Evolutionary conservation across 1,140 invertebrate genomes (phyloP), one percentile per base, ranked within the genome.

Genomic region (Oryzaephilus surinamensis): DNA sequence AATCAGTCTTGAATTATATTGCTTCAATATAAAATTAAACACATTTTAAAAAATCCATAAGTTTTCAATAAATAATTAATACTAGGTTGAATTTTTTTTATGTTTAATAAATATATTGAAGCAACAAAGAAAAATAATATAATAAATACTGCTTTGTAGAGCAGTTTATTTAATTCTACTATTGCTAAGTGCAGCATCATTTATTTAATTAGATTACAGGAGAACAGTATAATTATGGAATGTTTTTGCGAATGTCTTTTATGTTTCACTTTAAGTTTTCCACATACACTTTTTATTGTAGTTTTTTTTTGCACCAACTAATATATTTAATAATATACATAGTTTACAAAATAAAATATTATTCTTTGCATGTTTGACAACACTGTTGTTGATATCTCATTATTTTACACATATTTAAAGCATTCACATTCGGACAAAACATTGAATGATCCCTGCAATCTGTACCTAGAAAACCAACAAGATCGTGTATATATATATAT

Each of bases 391-490:
- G 77, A 60, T 89, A 91, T 21, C 81, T 72, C 50, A 77, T 72
- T 38, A 86, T 69, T 33, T 77, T 77, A 63, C 87, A 91, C 69
- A 90, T 74, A 56, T 85, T 84, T 77, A 89, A 81, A 14, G 74
- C 68, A 52, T 78, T 77, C 10, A 88, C 83, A 56, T 84, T 84
- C 46, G 74, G 72, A 61, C 86, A 91, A 50, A 81, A 77, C 38
- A 76, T 77, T 15, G 83, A 87, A 24, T 76, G 70, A 57, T 91
- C 86, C 45, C 74, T 75, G 63, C 86, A 91, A 16, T 79, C 71
- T 26, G 60, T 62, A 50, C 71, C 80, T 81, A 64, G 49, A 66
- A 65, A 55, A 51, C n/a, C n/a, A n/a, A 15, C 3, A 32, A 6
- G 14, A 32, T 14, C 10, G 14, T 32, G 6, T 4, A 10, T 10